Percentiles rank a stretch among this genome's conserved stretches.
These are phyloP conservation scores for Adelphocoris suturalis DNA, from an alignment of 2,888 invertebrate species.

Conservation along the genomic window DNA sequence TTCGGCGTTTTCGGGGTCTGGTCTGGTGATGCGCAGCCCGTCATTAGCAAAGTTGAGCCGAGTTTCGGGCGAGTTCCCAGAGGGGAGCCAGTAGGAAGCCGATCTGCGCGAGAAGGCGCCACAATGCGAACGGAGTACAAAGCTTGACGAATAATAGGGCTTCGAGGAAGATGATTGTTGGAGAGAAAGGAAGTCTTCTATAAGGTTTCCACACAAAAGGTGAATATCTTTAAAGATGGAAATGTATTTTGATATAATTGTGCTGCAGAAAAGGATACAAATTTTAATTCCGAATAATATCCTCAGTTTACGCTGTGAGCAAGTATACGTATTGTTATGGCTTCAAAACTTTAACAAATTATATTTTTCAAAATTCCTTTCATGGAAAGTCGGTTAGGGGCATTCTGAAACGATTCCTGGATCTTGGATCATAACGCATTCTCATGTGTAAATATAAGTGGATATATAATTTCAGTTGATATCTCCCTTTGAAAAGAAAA, in stretches of 20 bases:
- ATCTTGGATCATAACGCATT: no score
- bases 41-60: slow-evolving; percentile 9
- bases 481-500: no score
- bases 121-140: neutral
- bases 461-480: no score
- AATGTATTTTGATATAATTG: neutral
- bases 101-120: slow-evolving; percentile 1
- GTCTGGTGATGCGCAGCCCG: neutral
- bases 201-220: neutral
- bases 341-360: no score
- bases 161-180: neutral
- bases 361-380: no score
- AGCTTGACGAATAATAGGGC: slow-evolving; percentile 18
- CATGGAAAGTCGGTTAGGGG: no score
- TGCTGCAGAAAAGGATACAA: neutral
- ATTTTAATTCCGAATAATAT: neutral
- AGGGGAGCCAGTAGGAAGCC: neutral
- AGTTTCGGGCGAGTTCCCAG: slow-evolving; percentile 19
- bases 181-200: neutral
- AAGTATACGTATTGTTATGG: no score
- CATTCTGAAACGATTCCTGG: no score
- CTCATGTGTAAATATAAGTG: no score
- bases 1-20: no score
- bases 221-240: neutral
- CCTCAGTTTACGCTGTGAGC: neutral